Evolutionary conservation across 2,888 invertebrate genomes (phyloP).

Genomic region (Mimachlamys varia): DNA sequence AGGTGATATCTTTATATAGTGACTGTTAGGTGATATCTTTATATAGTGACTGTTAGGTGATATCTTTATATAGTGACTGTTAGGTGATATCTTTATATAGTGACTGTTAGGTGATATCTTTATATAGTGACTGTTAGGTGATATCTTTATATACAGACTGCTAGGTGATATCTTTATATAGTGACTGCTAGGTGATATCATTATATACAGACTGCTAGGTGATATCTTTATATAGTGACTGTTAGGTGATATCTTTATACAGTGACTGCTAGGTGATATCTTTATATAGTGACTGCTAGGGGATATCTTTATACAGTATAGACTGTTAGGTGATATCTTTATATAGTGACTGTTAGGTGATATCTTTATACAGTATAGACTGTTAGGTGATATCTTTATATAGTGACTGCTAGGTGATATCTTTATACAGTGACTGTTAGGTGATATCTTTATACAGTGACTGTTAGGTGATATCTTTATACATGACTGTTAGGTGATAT

Average conservation of each 20-base stretch:
- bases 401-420: too few species aligned
- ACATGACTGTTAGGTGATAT: background rate
- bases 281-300: too few species aligned
- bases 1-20: background rate
- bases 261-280: background rate
- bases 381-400: background rate
- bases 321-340: background rate
- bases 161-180: background rate
- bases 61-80: too few species aligned
- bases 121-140: too few species aligned
- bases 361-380: background rate
- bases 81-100: background rate
- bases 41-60: background rate
- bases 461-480: too few species aligned
- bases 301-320: background rate
- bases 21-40: too few species aligned
- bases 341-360: too few species aligned
- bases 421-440: background rate
- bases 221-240: background rate
- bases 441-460: background rate
- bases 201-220: background rate
- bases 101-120: background rate
- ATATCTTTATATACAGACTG: background rate
- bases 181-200: too few species aligned
- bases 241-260: background rate